Evolutionary conservation across 2,888 invertebrate genomes (phyloP), one percentile per base, ranked within the genome.

Genomic region (Cosmia trapezina): DNA sequence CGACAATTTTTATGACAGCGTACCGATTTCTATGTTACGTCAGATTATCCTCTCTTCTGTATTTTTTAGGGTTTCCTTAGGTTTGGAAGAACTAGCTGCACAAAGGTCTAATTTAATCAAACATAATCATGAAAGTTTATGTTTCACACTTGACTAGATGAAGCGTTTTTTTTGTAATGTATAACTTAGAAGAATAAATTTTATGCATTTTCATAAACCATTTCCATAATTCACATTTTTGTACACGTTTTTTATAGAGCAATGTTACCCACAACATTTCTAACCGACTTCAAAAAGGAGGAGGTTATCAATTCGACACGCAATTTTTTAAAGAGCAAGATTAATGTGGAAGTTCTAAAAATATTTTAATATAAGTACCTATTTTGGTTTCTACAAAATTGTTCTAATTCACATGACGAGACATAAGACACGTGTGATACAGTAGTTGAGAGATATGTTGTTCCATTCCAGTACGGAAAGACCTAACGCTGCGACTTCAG

Each of bases 401-500:
- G 88, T 77, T 85, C 85, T 73, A 88, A 79, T 89, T 88, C 84
- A 76, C 80, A 79, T 81, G 68, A 71, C 76, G 73, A 70, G 61
- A 75, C 76, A 81, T 68, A 78, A 80, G 76, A 87, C 88, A 90
- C 87, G 88, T 89, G 86, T 88, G 86, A 83, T 79, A 83, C 86
- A 89, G 89, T 91, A 92, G 92, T 93, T 92, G 88, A 94, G 90
- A 91, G 88, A 88, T 94, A 86, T 93, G 89, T 95, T 97, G 94
- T 96, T 97, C 96, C 96, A 96, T 97, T 97, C 95, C 98, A 98
- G 98, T 98, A 98, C 98, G 98, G 97, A 98, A 98, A 98, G 98
- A 98, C 97, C 98, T 98, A 97, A 98, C 98, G 97, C 98, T 98
- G 97, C 98, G 98, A 97, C 98, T 98, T 97, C 98, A 98, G 97